phyloP scores from a whole-genome alignment of 1,140 invertebrate genomes.

The Pinna nobilis region DNA sequence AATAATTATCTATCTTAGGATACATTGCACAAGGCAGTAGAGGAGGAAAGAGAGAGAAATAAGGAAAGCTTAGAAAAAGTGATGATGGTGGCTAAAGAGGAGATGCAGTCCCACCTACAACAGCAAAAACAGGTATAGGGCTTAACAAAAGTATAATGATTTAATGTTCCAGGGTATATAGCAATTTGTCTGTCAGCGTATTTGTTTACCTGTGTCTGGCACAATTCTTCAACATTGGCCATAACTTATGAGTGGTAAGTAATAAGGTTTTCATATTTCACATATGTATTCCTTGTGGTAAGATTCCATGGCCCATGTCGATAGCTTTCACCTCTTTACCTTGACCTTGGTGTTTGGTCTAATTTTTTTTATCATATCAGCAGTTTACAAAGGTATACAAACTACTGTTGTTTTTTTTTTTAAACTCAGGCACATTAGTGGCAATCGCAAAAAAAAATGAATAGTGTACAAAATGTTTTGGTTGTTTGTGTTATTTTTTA shows the following conservation, averaged over 20 bases:
- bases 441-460: background rate
- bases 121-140: constrained; percentile 54
- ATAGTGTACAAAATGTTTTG: background rate
- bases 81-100: constrained; percentile 25
- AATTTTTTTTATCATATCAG: background rate
- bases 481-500: background rate
- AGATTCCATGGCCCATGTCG: background rate
- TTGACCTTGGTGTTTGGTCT: no score
- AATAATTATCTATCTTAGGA: no score
- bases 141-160: background rate
- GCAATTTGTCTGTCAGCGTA: no score
- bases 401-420: background rate
- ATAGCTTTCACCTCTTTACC: background rate
- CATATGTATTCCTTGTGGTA: no score
- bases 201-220: no score
- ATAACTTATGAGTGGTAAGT: no score
- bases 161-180: background rate
- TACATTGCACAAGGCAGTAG: no score
- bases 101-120: constrained; percentile 37
- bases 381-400: background rate
- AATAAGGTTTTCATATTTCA: no score
- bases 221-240: background rate
- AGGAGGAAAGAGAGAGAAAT: constrained; percentile 45
- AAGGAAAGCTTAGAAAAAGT: constrained; percentile 20
- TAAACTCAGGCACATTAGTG: background rate